phyloP scores from a whole-genome alignment of 2,888 invertebrate species.

The Nasonia oneida region DNA sequence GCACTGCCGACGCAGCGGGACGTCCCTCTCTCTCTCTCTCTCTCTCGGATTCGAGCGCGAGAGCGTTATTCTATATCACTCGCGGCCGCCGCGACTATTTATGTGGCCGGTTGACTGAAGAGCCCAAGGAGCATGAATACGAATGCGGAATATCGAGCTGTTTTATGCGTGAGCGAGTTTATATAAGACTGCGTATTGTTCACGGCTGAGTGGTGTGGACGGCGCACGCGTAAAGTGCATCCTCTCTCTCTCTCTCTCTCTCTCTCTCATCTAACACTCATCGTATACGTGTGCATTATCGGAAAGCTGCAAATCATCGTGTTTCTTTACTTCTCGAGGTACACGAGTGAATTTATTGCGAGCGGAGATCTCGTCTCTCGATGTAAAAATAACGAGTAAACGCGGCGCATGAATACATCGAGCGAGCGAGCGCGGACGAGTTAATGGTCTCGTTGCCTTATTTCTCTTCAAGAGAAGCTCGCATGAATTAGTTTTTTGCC shows the following conservation, averaged over 20 bases:
- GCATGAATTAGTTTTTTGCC: conserved; percentile 32
- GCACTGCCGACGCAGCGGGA: conserved; percentile 65
- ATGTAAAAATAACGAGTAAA: background rate
- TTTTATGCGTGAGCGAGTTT: conserved; percentile 8
- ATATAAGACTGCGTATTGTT: background rate
- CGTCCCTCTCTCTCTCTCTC: conserved; percentile 48
- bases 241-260: background rate
- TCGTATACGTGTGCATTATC: background rate
- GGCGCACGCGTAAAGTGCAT: background rate
- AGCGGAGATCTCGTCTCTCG: background rate
- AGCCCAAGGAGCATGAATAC: conserved; percentile 23
- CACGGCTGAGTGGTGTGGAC: background rate
- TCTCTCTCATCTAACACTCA: background rate
- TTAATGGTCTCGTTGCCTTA: background rate
- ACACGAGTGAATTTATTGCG: too few relatives aligned
- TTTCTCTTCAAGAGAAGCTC: background rate
- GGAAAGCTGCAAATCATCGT: background rate
- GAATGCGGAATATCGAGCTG: conserved; percentile 9
- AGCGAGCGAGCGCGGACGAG: background rate
- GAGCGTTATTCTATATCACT: conserved; percentile 36
- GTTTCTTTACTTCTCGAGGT: background rate
- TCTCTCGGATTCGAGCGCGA: conserved; percentile 16
- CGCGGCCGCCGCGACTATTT: background rate
- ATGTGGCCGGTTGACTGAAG: background rate
- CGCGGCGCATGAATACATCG: background rate